phyloP scores from a whole-genome alignment of 1,140 invertebrate species.

The Dendrolimus punctatus region DNA sequence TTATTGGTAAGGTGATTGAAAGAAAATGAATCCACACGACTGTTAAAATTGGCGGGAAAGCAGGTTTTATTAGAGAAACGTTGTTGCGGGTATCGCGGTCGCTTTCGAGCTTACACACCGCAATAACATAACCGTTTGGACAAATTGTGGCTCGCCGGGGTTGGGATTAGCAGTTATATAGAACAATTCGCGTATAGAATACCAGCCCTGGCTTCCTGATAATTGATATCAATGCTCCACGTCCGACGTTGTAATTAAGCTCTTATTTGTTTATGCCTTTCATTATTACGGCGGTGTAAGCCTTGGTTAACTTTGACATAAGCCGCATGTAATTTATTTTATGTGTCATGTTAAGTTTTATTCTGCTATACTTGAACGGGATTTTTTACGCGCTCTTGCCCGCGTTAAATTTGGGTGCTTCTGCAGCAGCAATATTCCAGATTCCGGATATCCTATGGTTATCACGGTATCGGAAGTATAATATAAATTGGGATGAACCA shows the following conservation, averaged over 20 bases:
- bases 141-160: constrained; percentile 56
- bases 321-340: too few relatives aligned
- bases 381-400: too few relatives aligned
- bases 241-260: constrained; percentile 39
- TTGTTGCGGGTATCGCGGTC: constrained; percentile 26
- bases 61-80: constrained; percentile 45
- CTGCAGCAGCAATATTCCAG: too few relatives aligned
- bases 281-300: constrained; percentile 37
- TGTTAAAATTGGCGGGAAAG: constrained; percentile 1
- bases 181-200: constrained; percentile 50
- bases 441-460: too few relatives aligned
- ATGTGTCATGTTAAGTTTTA: too few relatives aligned
- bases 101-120: constrained; percentile 40
- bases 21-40: too few relatives aligned
- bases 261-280: constrained; percentile 41
- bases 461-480: too few relatives aligned
- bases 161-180: constrained; percentile 64
- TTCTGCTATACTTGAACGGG: too few relatives aligned
- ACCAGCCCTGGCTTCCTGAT: constrained; percentile 44
- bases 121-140: constrained; percentile 69
- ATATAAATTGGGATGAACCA: too few relatives aligned
- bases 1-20: too few relatives aligned
- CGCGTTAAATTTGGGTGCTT: too few relatives aligned
- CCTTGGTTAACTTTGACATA: constrained; percentile 12
- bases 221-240: constrained; percentile 62